These are phyloP conservation scores for Epizoanthus illoricatus DNA, from an alignment of 92 coral and sea anemone species.

Conservation along the genomic window DNA sequence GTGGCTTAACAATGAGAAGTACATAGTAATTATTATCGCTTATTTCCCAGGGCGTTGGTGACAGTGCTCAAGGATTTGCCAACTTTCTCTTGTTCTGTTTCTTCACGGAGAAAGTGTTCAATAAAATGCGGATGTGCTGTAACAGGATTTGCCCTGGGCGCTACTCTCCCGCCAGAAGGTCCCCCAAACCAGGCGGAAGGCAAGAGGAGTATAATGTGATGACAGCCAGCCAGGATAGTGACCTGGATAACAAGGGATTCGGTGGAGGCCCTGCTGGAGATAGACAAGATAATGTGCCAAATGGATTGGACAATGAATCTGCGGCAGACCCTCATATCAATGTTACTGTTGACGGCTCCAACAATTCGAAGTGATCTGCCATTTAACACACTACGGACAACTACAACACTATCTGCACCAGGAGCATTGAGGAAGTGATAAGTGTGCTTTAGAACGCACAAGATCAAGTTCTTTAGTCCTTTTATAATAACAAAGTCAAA, in stretches of 20 bases:
- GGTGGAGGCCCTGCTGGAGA: neutral
- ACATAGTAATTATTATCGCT: too few species aligned
- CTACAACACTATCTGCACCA: too few species aligned
- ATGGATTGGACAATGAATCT: neutral
- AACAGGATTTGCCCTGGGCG: neutral
- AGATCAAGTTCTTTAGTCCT: too few species aligned
- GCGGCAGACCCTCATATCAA: neutral
- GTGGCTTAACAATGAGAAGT: too few species aligned
- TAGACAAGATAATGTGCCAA: neutral
- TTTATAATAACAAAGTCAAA: too few species aligned
- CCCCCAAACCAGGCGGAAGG: neutral
- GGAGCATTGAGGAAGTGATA: too few species aligned
- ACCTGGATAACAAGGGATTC: neutral
- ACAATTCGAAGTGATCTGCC: neutral
- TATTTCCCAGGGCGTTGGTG: constrained; percentile 20
- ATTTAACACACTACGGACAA: too few species aligned
- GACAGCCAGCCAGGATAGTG: constrained; percentile 15
- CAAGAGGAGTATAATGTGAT: neutral
- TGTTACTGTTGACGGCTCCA: neutral
- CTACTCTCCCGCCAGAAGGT: neutral
- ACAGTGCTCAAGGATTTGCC: constrained; percentile 33
- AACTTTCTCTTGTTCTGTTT: constrained; percentile 31
- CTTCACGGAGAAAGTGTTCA: constrained; percentile 34
- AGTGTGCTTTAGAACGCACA: too few species aligned
- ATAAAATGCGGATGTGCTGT: constrained; percentile 11